Conservation (phyloP, 2,113 vertebrate species). For the Notothenia rossii region DNA sequence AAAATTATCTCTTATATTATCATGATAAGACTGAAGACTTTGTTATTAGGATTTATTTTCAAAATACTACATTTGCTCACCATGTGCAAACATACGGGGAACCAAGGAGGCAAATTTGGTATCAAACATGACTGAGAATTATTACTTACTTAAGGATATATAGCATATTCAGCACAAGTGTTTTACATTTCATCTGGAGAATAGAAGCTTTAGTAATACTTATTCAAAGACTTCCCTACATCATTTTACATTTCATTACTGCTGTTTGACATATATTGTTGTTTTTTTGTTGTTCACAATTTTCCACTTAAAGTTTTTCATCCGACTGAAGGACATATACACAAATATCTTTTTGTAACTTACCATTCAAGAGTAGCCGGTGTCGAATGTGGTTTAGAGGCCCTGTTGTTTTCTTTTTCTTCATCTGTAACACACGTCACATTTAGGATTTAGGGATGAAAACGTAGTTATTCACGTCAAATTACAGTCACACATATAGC, state of each 20-base stretch:
- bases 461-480: conserved; percentile 16
- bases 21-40: too few relatives aligned
- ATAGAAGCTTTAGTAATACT: not conserved
- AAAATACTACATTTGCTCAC: not conserved
- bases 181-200: not conserved
- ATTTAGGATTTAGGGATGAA: not conserved
- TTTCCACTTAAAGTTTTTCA: not conserved
- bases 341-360: conserved; percentile 55
- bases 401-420: conserved; percentile 98
- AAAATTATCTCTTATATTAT: not conserved
- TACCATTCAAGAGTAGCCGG: conserved; percentile 98
- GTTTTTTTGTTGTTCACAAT: not conserved
- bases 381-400: conserved; percentile 97
- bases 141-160: not conserved
- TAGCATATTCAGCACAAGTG: not conserved
- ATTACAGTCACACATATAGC: conserved; percentile 7
- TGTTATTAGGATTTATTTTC: too few relatives aligned
- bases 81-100: not conserved
- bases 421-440: conserved; percentile 87
- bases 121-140: too few relatives aligned
- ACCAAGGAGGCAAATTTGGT: too few relatives aligned
- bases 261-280: too few relatives aligned
- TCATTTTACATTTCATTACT: not conserved
- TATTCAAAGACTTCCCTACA: not conserved
- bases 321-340: not conserved